Base-by-base conservation (phyloP, 2,113 vertebrate species). In the Brienomyrus brachyistius region DNA sequence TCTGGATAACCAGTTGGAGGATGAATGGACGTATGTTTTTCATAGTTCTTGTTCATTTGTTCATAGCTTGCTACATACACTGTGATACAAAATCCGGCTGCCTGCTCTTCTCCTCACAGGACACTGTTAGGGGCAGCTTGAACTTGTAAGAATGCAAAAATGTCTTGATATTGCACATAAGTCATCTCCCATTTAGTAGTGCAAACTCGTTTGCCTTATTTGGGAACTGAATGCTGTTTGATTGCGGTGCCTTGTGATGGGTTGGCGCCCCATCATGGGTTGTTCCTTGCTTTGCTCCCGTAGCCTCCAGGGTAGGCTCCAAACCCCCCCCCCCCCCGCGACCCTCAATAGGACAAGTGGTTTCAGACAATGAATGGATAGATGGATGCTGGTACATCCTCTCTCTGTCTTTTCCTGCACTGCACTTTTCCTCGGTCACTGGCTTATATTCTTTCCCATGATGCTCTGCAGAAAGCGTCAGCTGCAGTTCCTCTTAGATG, bases 401-500 rank as follows among this genome's bases (percentile, higher is more conserved):
- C 27, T 54, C 80, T 88, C 31, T 88, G 43, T 91, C 86, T 43
- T 45, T 10, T 31, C 31, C 31, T 31, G 31, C 50, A 11, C 45
- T 31, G 19, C 35, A 66, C 9, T 27, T 66, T 66, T 15, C 88
- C 45, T 66, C 19, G n/a, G 1, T 47, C 52, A 5, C 51, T 48
- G 35, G 43, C 47, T 51, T 48, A 3, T 92, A 83, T 90, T 90
- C 52, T 11, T 89, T 90, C 50, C 47, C 47, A 50, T 85, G 19
- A 50, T 43, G 56, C 35, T n/a, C 15, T 45, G n/a, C 84, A 99
- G 98, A 92, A 98, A 97, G 93, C 98, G 98, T 23, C 98, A 98
- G 92, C 96, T 97, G 89, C 96, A 96, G 80, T 98, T 97, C 92
- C 93, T 98, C 56, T 92, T 98, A 92, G 98, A 99, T 51, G 96